These are phyloP conservation scores for Antechinus stuartii DNA, from an alignment of 2,113 vertebrate genomes.

Conservation along the genomic window DNA sequence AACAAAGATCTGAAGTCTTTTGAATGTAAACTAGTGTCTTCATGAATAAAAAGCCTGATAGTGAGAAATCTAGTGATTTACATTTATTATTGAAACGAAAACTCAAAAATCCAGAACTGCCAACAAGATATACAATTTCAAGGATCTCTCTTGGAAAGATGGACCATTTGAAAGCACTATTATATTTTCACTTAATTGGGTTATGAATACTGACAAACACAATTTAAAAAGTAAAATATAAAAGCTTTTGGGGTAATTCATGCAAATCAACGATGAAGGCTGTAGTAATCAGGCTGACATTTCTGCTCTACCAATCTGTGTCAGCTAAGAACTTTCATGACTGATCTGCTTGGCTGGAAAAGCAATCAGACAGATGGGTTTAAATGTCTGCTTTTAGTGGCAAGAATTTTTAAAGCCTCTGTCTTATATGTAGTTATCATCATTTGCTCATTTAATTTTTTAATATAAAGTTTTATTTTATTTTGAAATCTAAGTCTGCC, in stretches of 20 bases:
- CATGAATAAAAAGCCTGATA: neutral
- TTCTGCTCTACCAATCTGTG: neutral
- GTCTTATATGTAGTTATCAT: neutral
- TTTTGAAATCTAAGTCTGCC: neutral
- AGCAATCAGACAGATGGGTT: neutral
- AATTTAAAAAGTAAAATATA: conserved; percentile 46
- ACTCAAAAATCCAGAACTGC: conserved; percentile 5
- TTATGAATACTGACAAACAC: conserved; percentile 55
- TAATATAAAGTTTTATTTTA: neutral
- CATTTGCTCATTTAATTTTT: neutral
- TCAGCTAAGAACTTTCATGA: conserved; percentile 4
- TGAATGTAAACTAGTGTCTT: neutral
- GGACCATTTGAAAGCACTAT: conserved; percentile 3
- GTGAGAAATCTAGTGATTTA: conserved; percentile 7
- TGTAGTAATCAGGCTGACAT: conserved; percentile 41
- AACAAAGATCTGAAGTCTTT: neutral
- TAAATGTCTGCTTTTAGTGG: neutral
- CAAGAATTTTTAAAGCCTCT: neutral
- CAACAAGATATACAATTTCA: conserved; percentile 35
- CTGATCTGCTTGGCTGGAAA: conserved; percentile 25
- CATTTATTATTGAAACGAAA: conserved; percentile 26
- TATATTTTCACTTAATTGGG: conserved; percentile 38
- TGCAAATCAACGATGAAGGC: conserved; percentile 29
- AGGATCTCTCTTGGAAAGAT: conserved; percentile 30
- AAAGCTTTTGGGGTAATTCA: conserved; percentile 29